phyloP scores from a whole-genome alignment of 2,888 invertebrate species.

The Busseola fusca region DNA sequence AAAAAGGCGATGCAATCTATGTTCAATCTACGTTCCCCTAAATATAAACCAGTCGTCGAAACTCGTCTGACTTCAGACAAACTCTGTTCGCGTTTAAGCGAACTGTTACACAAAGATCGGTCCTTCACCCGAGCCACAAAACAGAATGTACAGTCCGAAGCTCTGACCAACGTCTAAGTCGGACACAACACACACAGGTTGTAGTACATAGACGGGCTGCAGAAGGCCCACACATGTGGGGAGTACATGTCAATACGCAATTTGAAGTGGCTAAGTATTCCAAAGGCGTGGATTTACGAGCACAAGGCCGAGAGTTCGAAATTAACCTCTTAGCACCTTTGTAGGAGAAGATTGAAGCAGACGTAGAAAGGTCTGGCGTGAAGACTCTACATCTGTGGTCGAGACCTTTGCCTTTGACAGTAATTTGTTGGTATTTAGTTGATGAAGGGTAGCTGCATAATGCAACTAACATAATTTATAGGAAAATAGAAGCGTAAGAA shows the following conservation, averaged over 20 bases:
- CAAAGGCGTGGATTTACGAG: neutral
- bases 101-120: conserved; percentile 48
- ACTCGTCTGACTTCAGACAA: conserved; percentile 36
- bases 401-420: neutral
- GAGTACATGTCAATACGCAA: neutral
- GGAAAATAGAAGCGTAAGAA: neutral
- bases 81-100: conserved; percentile 42
- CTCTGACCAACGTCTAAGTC: conserved; percentile 52
- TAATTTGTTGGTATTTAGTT: neutral
- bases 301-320: too few species aligned
- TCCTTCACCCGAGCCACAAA: conserved; percentile 42
- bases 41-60: conserved; percentile 38
- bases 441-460: neutral
- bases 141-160: conserved; percentile 44
- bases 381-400: neutral
- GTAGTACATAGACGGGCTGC: neutral
- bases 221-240: conserved; percentile 16
- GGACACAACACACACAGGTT: neutral
- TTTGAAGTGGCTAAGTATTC: neutral
- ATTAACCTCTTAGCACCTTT: neutral
- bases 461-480: too few species aligned
- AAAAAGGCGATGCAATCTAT: conserved; percentile 7
- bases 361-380: neutral
- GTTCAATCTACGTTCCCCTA: conserved; percentile 10
- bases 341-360: neutral